Conservation (phyloP, 1,140 invertebrate species). For the Leptinotarsa texana region DNA sequence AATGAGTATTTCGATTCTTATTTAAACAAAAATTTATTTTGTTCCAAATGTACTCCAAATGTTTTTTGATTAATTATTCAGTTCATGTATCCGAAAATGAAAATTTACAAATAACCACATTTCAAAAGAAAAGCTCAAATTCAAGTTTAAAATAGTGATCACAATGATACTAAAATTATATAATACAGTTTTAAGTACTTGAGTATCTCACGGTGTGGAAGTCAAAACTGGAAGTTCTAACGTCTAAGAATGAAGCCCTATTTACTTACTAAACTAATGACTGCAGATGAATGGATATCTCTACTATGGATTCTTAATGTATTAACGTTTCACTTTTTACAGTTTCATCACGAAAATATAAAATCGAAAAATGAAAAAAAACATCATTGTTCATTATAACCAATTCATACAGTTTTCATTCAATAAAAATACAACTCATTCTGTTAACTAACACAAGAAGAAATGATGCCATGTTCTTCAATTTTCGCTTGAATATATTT, state of each 20-base stretch:
- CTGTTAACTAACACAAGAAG: too few species aligned
- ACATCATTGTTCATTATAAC: not conserved
- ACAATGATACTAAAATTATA: not conserved
- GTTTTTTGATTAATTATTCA: too few species aligned
- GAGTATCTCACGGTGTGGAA: slow-evolving; percentile 34
- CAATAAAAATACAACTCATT: not conserved
- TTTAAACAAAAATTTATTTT: too few species aligned
- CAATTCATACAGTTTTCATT: not conserved
- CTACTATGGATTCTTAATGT: slow-evolving; percentile 20
- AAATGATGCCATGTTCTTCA: not conserved
- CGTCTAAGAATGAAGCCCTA: slow-evolving; percentile 36
- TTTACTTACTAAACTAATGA: slow-evolving; percentile 40
- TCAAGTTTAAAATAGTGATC: too few species aligned
- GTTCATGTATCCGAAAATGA: too few species aligned
- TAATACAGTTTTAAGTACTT: slow-evolving; percentile 27
- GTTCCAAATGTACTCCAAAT: too few species aligned
- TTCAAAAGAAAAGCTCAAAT: too few species aligned
- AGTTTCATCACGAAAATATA: not conserved
- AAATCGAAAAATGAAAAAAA: not conserved
- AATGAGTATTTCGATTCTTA: too few species aligned
- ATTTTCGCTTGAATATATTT: not conserved
- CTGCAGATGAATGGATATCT: slow-evolving; percentile 33
- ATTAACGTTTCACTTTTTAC: not conserved
- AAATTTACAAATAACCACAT: too few species aligned
- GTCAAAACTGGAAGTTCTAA: slow-evolving; percentile 40